These are phyloP conservation scores for Ormia ochracea DNA, from an alignment of 2,888 invertebrate species.

Conservation along the genomic window DNA sequence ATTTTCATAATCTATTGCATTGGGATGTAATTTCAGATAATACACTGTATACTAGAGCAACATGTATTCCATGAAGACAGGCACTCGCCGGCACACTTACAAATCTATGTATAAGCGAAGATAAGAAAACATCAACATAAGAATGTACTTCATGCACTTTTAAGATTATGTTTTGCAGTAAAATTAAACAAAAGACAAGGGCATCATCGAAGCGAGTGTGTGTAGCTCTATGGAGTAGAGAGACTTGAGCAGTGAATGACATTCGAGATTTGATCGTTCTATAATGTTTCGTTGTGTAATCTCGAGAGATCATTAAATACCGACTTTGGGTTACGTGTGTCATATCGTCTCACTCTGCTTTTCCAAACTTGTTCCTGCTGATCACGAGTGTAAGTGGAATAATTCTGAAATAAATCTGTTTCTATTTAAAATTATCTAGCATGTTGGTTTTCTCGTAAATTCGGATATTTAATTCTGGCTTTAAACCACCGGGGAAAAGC, in stretches of 20 bases:
- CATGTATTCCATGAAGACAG: slow-evolving; percentile 31
- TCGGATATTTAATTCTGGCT: too few species aligned
- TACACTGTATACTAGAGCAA: slow-evolving; percentile 49
- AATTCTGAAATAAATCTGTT: too few species aligned
- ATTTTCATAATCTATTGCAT: slow-evolving; percentile 62
- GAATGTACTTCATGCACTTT: slow-evolving; percentile 11
- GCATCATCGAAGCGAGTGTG: slow-evolving; percentile 27
- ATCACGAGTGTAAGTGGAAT: too few species aligned
- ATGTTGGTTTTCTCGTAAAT: too few species aligned
- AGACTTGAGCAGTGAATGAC: not conserved
- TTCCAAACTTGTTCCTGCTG: too few species aligned
- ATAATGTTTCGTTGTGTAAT: too few species aligned
- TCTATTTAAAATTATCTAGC: too few species aligned
- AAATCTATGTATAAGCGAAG: not conserved
- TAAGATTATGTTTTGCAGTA: slow-evolving; percentile 42
- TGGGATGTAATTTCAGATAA: slow-evolving; percentile 64
- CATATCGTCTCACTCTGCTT: too few species aligned
- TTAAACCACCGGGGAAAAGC: too few species aligned
- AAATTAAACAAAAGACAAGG: slow-evolving; percentile 52
- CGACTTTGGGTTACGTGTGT: too few species aligned
- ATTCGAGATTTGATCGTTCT: too few species aligned
- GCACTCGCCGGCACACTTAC: not conserved
- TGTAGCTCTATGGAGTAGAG: not conserved
- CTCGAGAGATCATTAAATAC: too few species aligned
- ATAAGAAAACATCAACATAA: not conserved